Percentiles rank a stretch among this genome's conserved stretches.
phyloP scores from a whole-genome alignment of 2,888 invertebrate genomes.

The Caenorhabditis macrosperma region DNA sequence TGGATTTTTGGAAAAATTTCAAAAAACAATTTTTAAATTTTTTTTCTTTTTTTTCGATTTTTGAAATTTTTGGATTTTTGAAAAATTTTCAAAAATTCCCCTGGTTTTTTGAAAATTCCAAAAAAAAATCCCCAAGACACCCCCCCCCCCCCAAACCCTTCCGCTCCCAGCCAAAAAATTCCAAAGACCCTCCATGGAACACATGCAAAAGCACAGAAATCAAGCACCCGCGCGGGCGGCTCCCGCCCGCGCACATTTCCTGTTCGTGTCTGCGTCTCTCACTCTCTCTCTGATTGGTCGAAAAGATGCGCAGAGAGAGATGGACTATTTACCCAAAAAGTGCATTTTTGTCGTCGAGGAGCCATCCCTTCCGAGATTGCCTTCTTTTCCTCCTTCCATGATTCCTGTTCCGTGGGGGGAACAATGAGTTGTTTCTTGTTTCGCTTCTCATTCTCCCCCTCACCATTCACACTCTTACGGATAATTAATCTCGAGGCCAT shows the following conservation, averaged over 20 bases:
- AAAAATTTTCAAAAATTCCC: not conserved
- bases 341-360: too few species aligned
- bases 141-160: conserved; percentile 8
- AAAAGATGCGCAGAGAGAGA: too few species aligned
- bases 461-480: conserved; percentile 42
- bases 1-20: too few species aligned
- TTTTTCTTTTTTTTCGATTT: too few species aligned
- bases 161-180: conserved; percentile 34
- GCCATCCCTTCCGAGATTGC: too few species aligned
- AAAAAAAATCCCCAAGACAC: not conserved
- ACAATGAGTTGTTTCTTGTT: too few species aligned
- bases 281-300: too few species aligned
- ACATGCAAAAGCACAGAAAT: conserved; percentile 56
- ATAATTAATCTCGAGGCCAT: conserved; percentile 51
- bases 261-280: not conserved
- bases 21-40: too few species aligned
- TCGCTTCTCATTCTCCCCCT: not conserved
- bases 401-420: not conserved
- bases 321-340: conserved; percentile 5
- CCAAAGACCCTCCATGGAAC: conserved; percentile 49
- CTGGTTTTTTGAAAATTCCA: not conserved
- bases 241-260: not conserved
- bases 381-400: not conserved
- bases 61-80: not conserved
- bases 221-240: conserved; percentile 26